These are phyloP conservation scores for Sebastes glaucus DNA, from an alignment of 2,797 vertebrate genomes.

Conservation along the genomic window DNA sequence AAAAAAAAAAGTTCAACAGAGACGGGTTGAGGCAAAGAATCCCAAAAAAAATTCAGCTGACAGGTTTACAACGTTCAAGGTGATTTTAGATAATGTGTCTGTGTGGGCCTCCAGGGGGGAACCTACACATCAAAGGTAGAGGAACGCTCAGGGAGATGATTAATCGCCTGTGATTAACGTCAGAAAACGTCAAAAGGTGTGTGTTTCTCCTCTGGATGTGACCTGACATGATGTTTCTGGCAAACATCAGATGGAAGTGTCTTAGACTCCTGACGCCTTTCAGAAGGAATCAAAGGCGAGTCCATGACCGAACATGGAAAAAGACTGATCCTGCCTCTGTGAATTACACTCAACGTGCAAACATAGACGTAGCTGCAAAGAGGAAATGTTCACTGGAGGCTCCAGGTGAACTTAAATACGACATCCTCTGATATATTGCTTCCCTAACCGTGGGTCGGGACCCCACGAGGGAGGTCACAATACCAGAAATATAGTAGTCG, in stretches of 20 bases:
- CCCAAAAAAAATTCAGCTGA: conserved; percentile 32
- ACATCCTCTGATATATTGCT: neutral
- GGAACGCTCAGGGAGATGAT: conserved; percentile 52
- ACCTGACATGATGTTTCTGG: conserved; percentile 62
- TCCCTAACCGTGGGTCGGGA: neutral
- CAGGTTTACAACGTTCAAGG: conserved; percentile 64
- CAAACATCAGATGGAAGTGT: conserved; percentile 46
- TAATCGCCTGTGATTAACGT: conserved; percentile 67
- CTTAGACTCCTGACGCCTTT: conserved; percentile 27
- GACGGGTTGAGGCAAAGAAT: conserved; percentile 51
- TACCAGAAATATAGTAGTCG: no score
- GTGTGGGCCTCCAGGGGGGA: conserved; percentile 45
- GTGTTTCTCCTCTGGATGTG: conserved; percentile 53
- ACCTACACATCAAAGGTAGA: conserved; percentile 60
- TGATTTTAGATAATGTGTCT: conserved; percentile 57
- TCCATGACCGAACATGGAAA: conserved; percentile 8
- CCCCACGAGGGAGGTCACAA: no score
- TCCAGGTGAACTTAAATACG: neutral
- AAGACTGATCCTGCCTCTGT: conserved; percentile 9
- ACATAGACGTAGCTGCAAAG: conserved; percentile 3
- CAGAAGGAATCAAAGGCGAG: neutral
- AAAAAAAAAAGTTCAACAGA: neutral
- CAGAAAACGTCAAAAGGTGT: conserved; percentile 52
- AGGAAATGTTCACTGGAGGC: neutral
- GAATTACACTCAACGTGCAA: conserved; percentile 9